These are phyloP conservation scores for Balaenoptera acutorostrata DNA, from an alignment of 2,113 vertebrate species.

Conservation along the genomic window DNA sequence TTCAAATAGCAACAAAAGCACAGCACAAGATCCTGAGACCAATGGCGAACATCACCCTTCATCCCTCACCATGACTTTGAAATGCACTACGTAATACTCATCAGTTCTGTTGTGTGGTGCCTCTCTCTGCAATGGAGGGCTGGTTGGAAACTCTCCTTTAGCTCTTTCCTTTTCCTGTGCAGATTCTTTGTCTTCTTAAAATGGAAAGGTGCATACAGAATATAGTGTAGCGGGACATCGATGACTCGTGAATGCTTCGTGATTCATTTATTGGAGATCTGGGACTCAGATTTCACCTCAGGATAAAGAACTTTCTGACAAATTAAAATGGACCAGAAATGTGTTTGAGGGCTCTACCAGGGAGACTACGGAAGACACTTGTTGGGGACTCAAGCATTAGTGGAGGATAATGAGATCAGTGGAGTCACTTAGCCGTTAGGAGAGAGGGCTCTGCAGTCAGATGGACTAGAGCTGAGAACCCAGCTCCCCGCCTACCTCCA, in stretches of 20 bases:
- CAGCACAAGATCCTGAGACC: background rate
- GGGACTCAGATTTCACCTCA: background rate
- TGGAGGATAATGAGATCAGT: background rate
- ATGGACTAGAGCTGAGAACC: background rate
- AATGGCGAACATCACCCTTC: background rate
- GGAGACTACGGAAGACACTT: background rate
- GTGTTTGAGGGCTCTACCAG: background rate
- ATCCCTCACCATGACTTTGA: background rate
- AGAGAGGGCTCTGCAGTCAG: background rate
- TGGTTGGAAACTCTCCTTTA: background rate
- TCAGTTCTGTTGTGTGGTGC: background rate
- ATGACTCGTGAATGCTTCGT: background rate
- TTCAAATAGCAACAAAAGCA: background rate
- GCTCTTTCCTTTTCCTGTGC: background rate
- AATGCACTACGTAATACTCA: background rate
- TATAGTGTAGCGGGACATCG: background rate
- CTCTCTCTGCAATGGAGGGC: background rate
- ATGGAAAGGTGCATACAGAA: background rate
- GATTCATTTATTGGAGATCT: background rate
- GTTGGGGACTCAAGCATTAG: background rate
- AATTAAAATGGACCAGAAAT: background rate
- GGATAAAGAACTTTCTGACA: background rate
- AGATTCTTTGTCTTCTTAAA: conserved; percentile 12
- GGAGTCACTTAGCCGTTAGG: background rate
- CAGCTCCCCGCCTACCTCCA: background rate